These are phyloP conservation scores for Ataeniobius toweri DNA, from an alignment of 2,797 vertebrate genomes.

Conservation along the genomic window DNA sequence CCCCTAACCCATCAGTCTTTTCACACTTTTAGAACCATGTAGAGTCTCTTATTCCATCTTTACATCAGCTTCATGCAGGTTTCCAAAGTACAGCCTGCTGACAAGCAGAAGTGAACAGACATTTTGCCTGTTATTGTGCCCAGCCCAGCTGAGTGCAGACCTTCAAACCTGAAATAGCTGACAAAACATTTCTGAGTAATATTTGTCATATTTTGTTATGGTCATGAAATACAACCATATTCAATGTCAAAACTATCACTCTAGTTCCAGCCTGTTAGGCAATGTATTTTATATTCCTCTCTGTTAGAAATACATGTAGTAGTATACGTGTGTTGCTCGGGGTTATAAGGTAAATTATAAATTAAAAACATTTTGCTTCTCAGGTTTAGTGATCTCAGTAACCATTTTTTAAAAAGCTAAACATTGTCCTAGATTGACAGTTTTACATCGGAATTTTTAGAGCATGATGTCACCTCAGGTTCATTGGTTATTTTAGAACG, in stretches of 20 bases:
- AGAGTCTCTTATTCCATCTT: neutral
- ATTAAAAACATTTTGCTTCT: neutral
- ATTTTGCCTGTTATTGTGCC: neutral
- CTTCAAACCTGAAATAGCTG: constrained; percentile 6
- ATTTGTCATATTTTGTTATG: neutral
- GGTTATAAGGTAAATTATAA: neutral
- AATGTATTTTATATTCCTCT: neutral
- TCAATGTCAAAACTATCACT: too few relatives aligned
- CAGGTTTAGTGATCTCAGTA: neutral
- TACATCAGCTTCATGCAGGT: neutral
- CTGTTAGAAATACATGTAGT: neutral
- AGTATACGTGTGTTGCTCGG: neutral
- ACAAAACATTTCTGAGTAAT: constrained; percentile 11
- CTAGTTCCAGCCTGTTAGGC: too few relatives aligned
- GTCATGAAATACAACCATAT: too few relatives aligned
- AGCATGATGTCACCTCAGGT: neutral
- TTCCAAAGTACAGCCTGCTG: neutral
- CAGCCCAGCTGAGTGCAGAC: neutral
- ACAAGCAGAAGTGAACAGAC: neutral
- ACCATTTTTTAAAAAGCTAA: neutral
- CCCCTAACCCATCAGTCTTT: constrained; percentile 1
- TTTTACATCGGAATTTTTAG: neutral
- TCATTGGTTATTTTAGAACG: neutral
- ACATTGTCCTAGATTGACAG: neutral
- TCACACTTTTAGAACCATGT: neutral